Conservation (phyloP, 2,888 invertebrate genomes). For the Patella depressa region DNA sequence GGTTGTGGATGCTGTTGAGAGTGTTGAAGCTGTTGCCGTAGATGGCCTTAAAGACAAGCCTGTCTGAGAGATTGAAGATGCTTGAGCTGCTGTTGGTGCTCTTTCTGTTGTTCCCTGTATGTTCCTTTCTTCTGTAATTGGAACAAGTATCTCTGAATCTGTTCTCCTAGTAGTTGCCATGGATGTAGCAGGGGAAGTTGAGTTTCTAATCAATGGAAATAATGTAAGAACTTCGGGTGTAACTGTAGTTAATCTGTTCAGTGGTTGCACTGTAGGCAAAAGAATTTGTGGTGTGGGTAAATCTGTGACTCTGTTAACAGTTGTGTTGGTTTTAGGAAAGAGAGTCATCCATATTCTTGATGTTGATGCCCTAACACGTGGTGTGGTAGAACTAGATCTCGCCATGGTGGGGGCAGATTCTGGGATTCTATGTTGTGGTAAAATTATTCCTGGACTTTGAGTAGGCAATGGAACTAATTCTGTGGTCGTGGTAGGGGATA, state of each 20-base stretch:
- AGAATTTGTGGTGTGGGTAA: not conserved
- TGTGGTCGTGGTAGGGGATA: not conserved
- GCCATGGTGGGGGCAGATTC: not conserved
- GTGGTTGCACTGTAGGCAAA: not conserved
- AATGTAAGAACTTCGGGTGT: too few species aligned
- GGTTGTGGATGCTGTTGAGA: not conserved
- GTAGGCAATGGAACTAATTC: not conserved
- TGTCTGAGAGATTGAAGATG: not conserved
- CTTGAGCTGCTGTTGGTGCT: not conserved
- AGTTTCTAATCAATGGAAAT: not conserved
- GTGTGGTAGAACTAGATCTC: not conserved
- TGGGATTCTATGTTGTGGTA: not conserved
- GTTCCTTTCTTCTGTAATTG: not conserved
- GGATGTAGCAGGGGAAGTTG: not conserved
- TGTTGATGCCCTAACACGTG: not conserved
- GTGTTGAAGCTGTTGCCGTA: not conserved
- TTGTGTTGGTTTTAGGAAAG: constrained; percentile 9
- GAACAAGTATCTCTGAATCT: not conserved
- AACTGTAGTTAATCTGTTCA: not conserved
- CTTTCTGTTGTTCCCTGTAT: not conserved
- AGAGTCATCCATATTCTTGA: constrained; percentile 1
- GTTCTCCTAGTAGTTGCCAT: not conserved
- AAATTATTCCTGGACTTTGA: constrained; percentile 2
- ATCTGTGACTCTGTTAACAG: constrained; percentile 1
- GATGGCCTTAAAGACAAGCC: too few species aligned